Evolutionary conservation across 2,888 invertebrate species (phyloP).

Genomic region (Acanthoscelides obtectus): DNA sequence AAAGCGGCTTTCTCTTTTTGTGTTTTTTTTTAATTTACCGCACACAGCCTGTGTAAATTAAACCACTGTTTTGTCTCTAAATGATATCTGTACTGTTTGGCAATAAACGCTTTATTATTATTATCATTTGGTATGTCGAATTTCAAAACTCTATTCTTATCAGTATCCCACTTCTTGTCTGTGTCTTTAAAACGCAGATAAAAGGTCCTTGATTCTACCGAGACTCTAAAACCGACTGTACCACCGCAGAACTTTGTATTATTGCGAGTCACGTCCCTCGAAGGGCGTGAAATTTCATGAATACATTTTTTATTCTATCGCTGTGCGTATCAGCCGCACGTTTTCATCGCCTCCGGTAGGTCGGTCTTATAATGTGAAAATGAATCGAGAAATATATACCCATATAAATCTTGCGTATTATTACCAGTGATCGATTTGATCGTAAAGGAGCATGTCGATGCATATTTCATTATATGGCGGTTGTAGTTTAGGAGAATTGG

Average conservation of each 20-base stretch:
- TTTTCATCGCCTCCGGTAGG: not conserved
- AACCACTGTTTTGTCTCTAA: too few species aligned
- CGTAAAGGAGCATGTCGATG: not conserved
- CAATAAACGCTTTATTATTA: too few species aligned
- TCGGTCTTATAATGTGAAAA: not conserved
- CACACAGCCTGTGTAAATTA: too few species aligned
- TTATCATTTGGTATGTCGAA: too few species aligned
- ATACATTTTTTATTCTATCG: not conserved
- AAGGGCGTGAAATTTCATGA: not conserved
- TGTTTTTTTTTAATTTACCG: too few species aligned
- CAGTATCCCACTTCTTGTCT: too few species aligned
- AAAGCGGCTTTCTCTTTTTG: too few species aligned
- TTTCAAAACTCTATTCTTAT: too few species aligned
- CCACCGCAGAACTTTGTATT: not conserved
- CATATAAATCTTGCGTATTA: not conserved
- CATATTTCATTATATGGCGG: not conserved
- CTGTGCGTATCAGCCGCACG: not conserved
- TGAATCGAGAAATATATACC: not conserved
- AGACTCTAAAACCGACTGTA: not conserved
- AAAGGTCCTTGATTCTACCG: too few species aligned
- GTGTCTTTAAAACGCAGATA: too few species aligned
- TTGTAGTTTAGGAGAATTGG: too few species aligned
- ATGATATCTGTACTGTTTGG: too few species aligned
- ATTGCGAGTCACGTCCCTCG: not conserved
- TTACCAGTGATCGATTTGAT: not conserved